Evolutionary conservation across 2,888 invertebrate genomes (phyloP).

Genomic region (Sturmia bella): DNA sequence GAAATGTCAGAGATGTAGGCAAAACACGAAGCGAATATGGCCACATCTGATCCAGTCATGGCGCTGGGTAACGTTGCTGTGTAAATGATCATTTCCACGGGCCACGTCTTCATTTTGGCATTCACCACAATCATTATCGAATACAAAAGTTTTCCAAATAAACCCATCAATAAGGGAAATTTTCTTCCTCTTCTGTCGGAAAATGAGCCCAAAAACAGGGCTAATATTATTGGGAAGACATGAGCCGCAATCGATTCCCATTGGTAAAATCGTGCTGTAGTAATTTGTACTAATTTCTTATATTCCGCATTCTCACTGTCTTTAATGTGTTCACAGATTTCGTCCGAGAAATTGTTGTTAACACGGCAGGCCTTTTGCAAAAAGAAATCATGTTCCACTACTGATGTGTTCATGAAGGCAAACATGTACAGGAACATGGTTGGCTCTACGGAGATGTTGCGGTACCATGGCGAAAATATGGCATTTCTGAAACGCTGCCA

Average conservation of each 20-base stretch:
- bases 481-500: constrained; percentile 36
- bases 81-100: constrained; percentile 88
- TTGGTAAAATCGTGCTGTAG: constrained; percentile 89
- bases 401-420: constrained; percentile 91
- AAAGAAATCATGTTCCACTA: constrained; percentile 90
- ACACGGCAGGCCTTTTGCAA: constrained; percentile 89
- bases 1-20: constrained; percentile 92
- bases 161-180: constrained; percentile 87
- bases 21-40: constrained; percentile 90
- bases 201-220: constrained; percentile 91
- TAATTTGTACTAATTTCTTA: constrained; percentile 87
- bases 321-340: constrained; percentile 86
- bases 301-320: constrained; percentile 83
- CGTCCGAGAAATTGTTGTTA: constrained; percentile 86
- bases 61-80: constrained; percentile 90
- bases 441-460: constrained; percentile 89
- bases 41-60: constrained; percentile 89
- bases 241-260: constrained; percentile 90
- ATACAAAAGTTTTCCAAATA: constrained; percentile 88
- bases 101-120: constrained; percentile 86
- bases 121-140: constrained; percentile 89
- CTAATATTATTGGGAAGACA: constrained; percentile 88
- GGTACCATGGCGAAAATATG: constrained; percentile 69
- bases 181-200: constrained; percentile 91
- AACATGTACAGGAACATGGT: constrained; percentile 94